Conservation (phyloP, 2,888 invertebrate species). For the Loripinus fragilis region DNA sequence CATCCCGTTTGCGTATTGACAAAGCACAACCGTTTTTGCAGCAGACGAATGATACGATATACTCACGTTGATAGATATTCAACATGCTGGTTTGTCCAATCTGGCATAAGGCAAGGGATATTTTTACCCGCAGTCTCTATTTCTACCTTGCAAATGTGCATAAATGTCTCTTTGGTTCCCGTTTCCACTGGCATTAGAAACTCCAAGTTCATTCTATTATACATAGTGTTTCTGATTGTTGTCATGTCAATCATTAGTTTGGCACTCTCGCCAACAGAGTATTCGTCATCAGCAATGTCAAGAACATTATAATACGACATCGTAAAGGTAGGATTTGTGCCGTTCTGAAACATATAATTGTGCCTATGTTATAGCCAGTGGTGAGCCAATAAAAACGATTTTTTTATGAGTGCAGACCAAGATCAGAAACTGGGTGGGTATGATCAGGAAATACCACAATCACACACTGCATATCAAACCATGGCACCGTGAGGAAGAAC, state of each 20-base stretch:
- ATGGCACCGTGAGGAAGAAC: neutral
- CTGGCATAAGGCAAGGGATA: slow-evolving; percentile 74
- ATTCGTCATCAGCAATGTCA: slow-evolving; percentile 24
- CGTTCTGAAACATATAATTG: slow-evolving; percentile 52
- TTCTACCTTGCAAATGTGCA: slow-evolving; percentile 72
- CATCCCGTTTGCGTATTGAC: no score
- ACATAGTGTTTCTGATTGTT: slow-evolving; percentile 64
- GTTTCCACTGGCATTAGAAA: slow-evolving; percentile 74
- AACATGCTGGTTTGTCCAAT: slow-evolving; percentile 60
- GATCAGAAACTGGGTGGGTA: no score
- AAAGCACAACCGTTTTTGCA: no score
- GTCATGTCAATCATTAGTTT: slow-evolving; percentile 65
- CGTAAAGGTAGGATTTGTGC: slow-evolving; percentile 58
- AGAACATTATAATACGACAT: slow-evolving; percentile 53
- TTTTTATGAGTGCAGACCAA: no score
- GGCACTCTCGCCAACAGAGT: slow-evolving; percentile 59
- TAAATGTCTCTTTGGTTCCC: slow-evolving; percentile 56
- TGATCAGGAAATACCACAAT: no score
- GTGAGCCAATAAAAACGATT: no score
- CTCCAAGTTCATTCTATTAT: slow-evolving; percentile 75
- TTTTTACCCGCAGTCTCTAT: slow-evolving; percentile 75
- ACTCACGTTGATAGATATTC: no score
- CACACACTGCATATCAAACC: no score
- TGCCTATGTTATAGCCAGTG: no score
- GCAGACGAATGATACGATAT: no score